Evolutionary conservation across 2,888 invertebrate species (phyloP).

Genomic region (Himalopsyche tibetana): DNA sequence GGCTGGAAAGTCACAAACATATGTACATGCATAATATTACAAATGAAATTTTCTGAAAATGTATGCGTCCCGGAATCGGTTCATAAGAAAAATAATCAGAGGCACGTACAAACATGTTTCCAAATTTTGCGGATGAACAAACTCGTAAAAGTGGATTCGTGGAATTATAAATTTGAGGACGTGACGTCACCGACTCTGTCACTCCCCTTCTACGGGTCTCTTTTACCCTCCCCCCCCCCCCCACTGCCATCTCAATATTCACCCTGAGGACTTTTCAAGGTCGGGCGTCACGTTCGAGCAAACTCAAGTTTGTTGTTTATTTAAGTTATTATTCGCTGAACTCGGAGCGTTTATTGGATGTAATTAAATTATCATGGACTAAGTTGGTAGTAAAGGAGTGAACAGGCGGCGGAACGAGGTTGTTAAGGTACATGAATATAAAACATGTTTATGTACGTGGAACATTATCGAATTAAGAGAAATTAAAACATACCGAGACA

Average conservation of each 20-base stretch:
- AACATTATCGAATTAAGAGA: slow-evolving; percentile 24
- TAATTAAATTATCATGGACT: slow-evolving; percentile 42
- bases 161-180: slow-evolving; percentile 31
- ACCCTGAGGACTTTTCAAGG: slow-evolving; percentile 40
- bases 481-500: slow-evolving; percentile 23
- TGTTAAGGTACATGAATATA: slow-evolving; percentile 8
- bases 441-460: slow-evolving; percentile 12
- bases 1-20: no score
- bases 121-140: slow-evolving; percentile 37
- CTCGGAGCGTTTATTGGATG: slow-evolving; percentile 32
- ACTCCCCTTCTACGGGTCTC: slow-evolving; percentile 19
- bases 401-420: not conserved
- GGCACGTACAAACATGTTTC: slow-evolving; percentile 19
- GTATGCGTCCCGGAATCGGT: not conserved
- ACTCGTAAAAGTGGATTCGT: slow-evolving; percentile 35
- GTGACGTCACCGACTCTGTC: slow-evolving; percentile 23
- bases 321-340: slow-evolving; percentile 31
- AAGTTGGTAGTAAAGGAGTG: slow-evolving; percentile 2
- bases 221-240: not conserved
- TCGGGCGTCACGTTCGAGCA: slow-evolving; percentile 22
- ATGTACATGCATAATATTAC: no score
- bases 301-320: slow-evolving; percentile 38
- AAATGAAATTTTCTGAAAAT: no score
- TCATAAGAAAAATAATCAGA: slow-evolving; percentile 18
- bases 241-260: not conserved